A percentile compares a stretch with the other conserved stretches of the same genome.
Evolutionary conservation across 2,113 vertebrate species (phyloP).

Genomic region (Indicator maculatus): DNA sequence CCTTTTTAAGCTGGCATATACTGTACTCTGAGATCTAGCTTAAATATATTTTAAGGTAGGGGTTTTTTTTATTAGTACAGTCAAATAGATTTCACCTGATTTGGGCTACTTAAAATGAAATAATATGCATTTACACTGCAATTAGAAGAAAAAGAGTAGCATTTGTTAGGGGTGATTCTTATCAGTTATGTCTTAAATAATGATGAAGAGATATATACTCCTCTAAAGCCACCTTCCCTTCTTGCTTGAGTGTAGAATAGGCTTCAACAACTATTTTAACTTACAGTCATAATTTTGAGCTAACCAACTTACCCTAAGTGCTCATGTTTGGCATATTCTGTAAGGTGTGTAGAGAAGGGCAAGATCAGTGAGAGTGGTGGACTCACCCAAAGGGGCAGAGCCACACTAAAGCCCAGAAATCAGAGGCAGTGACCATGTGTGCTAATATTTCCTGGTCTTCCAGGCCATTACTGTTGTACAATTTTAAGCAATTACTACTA

Average conservation of each 20-base stretch:
- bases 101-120: neutral
- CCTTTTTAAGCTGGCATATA: neutral
- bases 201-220: neutral
- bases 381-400: rapidly evolving
- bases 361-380: rapidly evolving
- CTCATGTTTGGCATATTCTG: neutral
- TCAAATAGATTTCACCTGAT: neutral
- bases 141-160: neutral
- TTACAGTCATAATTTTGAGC: neutral
- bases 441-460: neutral
- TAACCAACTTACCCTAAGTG: neutral
- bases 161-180: neutral
- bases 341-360: neutral
- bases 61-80: neutral
- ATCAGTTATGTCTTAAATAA: neutral
- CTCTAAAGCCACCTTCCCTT: neutral
- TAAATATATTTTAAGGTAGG: neutral
- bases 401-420: rapidly evolving
- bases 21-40: neutral
- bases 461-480: neutral
- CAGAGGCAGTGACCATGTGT: rapidly evolving
- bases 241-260: neutral
- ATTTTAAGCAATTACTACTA: neutral
- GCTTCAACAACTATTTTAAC: neutral
- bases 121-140: neutral